Evolutionary conservation across 2,888 invertebrate genomes (phyloP).

Genomic region (Microdon myrmicae): DNA sequence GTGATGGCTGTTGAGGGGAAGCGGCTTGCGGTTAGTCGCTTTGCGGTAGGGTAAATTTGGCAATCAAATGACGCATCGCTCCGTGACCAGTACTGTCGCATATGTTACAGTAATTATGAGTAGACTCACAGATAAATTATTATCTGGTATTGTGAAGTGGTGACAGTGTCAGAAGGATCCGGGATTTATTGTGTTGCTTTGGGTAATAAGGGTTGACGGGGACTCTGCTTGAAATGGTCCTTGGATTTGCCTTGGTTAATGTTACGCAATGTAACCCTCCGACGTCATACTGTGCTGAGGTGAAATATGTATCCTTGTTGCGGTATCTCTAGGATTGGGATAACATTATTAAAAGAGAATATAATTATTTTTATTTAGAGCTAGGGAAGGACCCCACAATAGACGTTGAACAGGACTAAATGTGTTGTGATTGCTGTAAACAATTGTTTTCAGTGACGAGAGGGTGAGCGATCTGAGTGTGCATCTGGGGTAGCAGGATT

Average conservation of each 20-base stretch:
- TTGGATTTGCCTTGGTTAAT: constrained; percentile 40
- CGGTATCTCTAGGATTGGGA: constrained; percentile 14
- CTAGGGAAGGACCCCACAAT: constrained; percentile 13
- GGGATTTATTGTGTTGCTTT: constrained; percentile 38
- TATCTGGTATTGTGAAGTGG: constrained; percentile 37
- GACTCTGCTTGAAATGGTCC: constrained; percentile 33
- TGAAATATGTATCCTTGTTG: constrained; percentile 9
- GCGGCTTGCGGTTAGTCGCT: constrained; percentile 38
- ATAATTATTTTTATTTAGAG: constrained; percentile 35
- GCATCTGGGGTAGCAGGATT: too few relatives aligned
- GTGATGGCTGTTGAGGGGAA: neutral
- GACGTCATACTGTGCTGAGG: constrained; percentile 25
- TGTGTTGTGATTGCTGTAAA: constrained; percentile 12
- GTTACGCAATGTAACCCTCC: constrained; percentile 46
- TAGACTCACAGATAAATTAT: constrained; percentile 48
- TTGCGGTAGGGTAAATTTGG: constrained; percentile 24
- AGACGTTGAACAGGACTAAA: constrained; percentile 16
- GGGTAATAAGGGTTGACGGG: constrained; percentile 41
- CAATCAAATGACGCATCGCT: constrained; percentile 28
- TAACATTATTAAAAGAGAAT: constrained; percentile 48
- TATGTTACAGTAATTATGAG: constrained; percentile 52
- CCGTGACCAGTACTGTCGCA: constrained; percentile 49
- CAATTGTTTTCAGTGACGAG: constrained; percentile 2
- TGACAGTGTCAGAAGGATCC: constrained; percentile 43
- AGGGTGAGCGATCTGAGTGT: neutral